These are phyloP conservation scores for Petrolisthes manimaculis DNA, from an alignment of 2,888 invertebrate genomes.

Conservation along the genomic window DNA sequence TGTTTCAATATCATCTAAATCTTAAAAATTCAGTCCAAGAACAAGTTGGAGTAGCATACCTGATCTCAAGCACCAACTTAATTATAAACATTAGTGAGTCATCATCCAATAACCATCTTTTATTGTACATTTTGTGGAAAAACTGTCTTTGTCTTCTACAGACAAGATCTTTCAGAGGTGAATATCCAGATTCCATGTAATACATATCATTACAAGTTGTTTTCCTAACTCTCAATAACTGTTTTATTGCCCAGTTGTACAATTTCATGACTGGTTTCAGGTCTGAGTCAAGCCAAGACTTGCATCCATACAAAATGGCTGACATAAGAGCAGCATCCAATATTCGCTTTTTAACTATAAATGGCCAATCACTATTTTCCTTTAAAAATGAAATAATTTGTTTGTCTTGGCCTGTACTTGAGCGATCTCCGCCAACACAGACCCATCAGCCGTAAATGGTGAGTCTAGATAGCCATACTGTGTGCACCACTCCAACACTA, in stretches of 20 bases:
- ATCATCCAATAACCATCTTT: no score
- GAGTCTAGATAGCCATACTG: constrained; percentile 8
- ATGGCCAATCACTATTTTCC: constrained; percentile 22
- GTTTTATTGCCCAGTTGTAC: constrained; percentile 12
- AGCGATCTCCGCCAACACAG: neutral
- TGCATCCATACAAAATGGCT: constrained; percentile 6
- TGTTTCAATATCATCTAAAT: no score
- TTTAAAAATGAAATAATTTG: constrained; percentile 22
- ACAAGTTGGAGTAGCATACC: no score
- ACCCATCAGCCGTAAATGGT: constrained; percentile 18
- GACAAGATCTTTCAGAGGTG: neutral
- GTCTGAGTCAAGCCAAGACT: constrained; percentile 12
- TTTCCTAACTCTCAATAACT: neutral
- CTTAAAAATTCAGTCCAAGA: no score
- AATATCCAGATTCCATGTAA: neutral
- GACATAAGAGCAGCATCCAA: constrained; percentile 24
- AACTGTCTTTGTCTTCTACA: no score
- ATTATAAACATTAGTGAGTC: no score
- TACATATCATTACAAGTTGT: constrained; percentile 10
- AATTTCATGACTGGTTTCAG: constrained; percentile 7
- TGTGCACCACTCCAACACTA: neutral
- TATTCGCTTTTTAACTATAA: constrained; percentile 8
- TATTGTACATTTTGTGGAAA: no score
- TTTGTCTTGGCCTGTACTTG: constrained; percentile 4
- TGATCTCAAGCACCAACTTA: no score